phyloP scores from a whole-genome alignment of 2,113 vertebrate species.

The Vireo altiloquus region DNA sequence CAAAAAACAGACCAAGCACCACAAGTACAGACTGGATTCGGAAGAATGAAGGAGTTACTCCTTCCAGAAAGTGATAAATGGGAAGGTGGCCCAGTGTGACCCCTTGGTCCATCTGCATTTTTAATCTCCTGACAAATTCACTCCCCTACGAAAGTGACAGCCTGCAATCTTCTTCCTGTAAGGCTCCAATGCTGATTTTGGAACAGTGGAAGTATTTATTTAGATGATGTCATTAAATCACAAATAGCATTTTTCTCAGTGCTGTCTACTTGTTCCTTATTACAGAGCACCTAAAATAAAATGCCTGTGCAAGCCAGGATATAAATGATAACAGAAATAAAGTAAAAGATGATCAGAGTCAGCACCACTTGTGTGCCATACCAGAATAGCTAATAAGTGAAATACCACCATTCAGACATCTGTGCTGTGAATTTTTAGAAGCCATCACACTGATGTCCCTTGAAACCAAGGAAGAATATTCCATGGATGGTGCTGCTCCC shows the following conservation, averaged over 20 bases:
- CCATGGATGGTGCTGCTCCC: not conserved
- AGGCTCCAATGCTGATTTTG: not conserved
- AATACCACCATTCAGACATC: slow-evolving; percentile 17
- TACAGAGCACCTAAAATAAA: slow-evolving; percentile 19
- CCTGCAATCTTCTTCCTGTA: not conserved
- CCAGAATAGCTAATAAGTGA: slow-evolving; percentile 40
- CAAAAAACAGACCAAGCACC: not conserved
- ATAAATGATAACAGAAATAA: not conserved
- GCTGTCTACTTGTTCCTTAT: not conserved
- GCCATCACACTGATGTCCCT: not conserved
- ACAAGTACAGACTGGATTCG: not conserved
- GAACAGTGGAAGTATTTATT: slow-evolving; percentile 1
- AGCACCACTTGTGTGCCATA: not conserved
- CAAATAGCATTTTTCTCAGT: slow-evolving; percentile 2
- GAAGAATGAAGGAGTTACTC: not conserved
- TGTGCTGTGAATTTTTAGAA: not conserved
- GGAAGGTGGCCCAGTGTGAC: not conserved
- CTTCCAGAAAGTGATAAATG: not conserved
- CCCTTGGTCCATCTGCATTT: not conserved
- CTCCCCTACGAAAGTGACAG: not conserved
- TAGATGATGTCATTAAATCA: not conserved
- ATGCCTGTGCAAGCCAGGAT: not conserved
- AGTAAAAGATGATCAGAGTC: not conserved
- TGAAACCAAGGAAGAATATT: not conserved
- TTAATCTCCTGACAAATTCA: not conserved